Evolutionary conservation across 2,888 invertebrate species (phyloP).

Genomic region (Cacoxenus indagator): DNA sequence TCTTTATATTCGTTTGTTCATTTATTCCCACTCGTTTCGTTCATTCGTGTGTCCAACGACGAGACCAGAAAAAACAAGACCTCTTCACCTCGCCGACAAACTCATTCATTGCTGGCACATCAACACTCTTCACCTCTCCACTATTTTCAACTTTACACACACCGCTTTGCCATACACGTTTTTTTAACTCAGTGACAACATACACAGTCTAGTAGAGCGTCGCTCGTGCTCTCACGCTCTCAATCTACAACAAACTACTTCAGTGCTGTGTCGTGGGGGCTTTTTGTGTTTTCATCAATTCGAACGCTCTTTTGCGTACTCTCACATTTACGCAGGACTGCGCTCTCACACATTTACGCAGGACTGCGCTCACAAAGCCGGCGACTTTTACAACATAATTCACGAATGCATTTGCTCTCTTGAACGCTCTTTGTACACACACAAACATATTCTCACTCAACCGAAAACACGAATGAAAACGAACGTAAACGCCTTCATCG

Average conservation of each 20-base stretch:
- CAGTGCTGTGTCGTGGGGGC: too few relatives aligned
- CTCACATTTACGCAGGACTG: too few relatives aligned
- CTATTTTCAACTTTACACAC: background rate
- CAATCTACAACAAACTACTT: too few relatives aligned
- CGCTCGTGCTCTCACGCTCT: too few relatives aligned
- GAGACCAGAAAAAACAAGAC: background rate
- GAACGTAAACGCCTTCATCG: constrained; percentile 21
- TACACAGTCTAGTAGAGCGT: too few relatives aligned
- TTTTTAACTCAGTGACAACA: too few relatives aligned
- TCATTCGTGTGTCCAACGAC: background rate
- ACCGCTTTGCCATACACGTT: too few relatives aligned
- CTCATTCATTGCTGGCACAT: background rate
- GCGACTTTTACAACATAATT: constrained; percentile 9
- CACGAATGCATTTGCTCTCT: background rate
- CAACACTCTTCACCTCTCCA: background rate
- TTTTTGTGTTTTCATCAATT: too few relatives aligned
- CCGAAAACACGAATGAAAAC: background rate
- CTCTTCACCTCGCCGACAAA: background rate
- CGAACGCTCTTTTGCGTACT: too few relatives aligned
- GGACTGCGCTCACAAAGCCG: background rate
- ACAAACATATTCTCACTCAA: background rate
- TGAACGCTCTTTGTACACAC: background rate
- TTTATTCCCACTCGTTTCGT: constrained; percentile 25
- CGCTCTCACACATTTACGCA: background rate
- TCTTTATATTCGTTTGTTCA: constrained; percentile 23